These are phyloP conservation scores for Cotesia glomerata DNA, from an alignment of 1,140 invertebrate species.

Conservation along the genomic window DNA sequence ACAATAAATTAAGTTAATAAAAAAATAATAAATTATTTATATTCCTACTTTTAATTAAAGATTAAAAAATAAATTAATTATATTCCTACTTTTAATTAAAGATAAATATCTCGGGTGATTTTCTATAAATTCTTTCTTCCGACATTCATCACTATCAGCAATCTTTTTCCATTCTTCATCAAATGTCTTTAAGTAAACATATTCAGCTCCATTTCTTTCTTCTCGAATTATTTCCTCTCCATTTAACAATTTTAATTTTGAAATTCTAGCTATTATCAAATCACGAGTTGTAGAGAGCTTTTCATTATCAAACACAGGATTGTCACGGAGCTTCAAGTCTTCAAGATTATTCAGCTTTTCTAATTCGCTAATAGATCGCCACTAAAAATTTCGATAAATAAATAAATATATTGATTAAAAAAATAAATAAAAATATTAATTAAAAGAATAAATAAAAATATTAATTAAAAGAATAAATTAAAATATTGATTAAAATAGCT, in stretches of 20 bases:
- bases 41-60: constrained; percentile 65
- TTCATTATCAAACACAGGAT: constrained; percentile 74
- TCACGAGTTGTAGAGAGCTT: constrained; percentile 75
- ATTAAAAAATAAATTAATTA: constrained; percentile 63
- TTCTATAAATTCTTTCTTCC: constrained; percentile 67
- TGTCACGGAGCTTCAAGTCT: constrained; percentile 75
- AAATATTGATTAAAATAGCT: constrained; percentile 8
- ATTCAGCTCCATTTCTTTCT: constrained; percentile 82
- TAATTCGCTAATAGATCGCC: constrained; percentile 81
- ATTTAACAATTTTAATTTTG: constrained; percentile 70
- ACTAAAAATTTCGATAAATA: constrained; percentile 65
- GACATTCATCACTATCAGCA: constrained; percentile 32
- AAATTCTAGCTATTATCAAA: constrained; percentile 77
- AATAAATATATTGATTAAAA: constrained; percentile 7
- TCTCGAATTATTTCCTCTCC: constrained; percentile 70
- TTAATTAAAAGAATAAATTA: constrained; percentile 13
- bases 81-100: constrained; percentile 64
- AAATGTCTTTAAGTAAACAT: constrained; percentile 86
- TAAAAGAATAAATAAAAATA: constrained; percentile 10
- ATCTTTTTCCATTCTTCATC: constrained; percentile 73
- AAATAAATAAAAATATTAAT: constrained; percentile 8
- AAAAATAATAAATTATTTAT: constrained; percentile 62
- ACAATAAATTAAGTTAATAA: constrained; percentile 20
- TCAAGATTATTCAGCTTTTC: constrained; percentile 77
- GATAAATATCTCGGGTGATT: constrained; percentile 78